A percentile compares a stretch with the other conserved stretches of the same genome.
Evolutionary conservation across 2,797 vertebrate species (phyloP).

Genomic region (Periparus ater): DNA sequence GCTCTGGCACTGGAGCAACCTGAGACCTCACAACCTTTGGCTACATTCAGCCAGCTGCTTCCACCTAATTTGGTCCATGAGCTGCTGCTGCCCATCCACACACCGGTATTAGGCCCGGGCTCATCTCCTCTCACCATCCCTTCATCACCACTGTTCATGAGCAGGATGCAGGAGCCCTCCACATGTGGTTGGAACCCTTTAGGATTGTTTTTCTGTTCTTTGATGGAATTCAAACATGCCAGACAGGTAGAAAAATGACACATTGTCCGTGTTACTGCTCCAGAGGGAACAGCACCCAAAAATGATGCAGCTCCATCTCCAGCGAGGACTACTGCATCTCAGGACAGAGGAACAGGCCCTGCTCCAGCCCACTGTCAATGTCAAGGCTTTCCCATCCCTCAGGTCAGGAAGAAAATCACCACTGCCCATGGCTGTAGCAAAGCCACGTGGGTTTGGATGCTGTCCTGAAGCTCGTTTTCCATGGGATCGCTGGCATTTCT

Average conservation of each 20-base stretch:
- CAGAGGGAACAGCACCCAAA: neutral
- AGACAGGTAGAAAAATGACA: neutral
- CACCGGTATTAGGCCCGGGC: accelerated
- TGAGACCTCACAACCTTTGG: neutral
- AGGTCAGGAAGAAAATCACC: neutral
- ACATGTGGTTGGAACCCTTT: neutral
- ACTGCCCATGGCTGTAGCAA: accelerated
- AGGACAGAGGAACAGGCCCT: accelerated
- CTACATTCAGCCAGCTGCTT: neutral
- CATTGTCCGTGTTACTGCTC: accelerated
- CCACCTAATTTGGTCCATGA: neutral
- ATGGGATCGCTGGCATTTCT: neutral
- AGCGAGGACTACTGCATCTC: accelerated
- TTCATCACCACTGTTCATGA: accelerated
- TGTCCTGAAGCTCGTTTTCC: accelerated
- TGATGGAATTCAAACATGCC: neutral
- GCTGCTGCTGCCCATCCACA: accelerated
- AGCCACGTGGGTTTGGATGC: accelerated
- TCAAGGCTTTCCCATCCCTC: neutral
- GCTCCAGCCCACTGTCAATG: accelerated
- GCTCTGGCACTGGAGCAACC: neutral
- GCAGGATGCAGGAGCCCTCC: neutral
- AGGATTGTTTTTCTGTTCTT: neutral
- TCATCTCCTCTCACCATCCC: accelerated
- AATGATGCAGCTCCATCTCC: neutral